Evolutionary conservation across 2,113 vertebrate species (phyloP).

Genomic region (Nycticebus coucang): DNA sequence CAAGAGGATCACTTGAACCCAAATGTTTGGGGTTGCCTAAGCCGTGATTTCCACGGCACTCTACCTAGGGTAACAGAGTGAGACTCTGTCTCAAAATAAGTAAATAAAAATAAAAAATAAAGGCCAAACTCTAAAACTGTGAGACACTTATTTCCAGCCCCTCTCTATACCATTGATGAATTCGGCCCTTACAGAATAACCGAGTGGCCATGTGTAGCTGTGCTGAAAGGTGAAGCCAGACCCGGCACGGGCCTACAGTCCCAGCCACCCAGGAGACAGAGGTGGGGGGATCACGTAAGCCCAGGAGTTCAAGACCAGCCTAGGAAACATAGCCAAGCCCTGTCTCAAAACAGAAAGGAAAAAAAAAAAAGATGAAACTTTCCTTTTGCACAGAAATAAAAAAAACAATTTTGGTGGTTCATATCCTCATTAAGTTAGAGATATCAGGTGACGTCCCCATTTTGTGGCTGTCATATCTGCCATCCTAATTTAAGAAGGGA

Average conservation of each 20-base stretch:
- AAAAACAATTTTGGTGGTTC: background rate
- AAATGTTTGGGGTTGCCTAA: too few relatives aligned
- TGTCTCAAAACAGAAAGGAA: too few relatives aligned
- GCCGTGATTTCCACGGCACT: too few relatives aligned
- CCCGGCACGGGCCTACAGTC: too few relatives aligned
- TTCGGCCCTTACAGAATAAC: background rate
- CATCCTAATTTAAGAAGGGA: slow-evolving; percentile 46
- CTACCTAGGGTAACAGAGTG: too few relatives aligned
- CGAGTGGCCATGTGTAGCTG: background rate
- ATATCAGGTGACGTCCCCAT: background rate
- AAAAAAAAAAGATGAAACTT: background rate
- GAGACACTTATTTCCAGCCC: background rate
- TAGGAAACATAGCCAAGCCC: too few relatives aligned
- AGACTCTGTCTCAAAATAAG: too few relatives aligned
- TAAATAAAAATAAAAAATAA: background rate
- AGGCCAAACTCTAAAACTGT: background rate
- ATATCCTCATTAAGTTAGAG: background rate
- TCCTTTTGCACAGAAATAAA: background rate
- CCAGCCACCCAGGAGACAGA: too few relatives aligned
- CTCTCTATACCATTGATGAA: background rate
- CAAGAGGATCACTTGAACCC: too few relatives aligned
- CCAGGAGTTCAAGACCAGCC: too few relatives aligned
- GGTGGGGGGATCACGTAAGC: too few relatives aligned
- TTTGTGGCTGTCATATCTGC: background rate
- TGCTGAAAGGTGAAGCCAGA: slow-evolving; percentile 2